A percentile compares a stretch with the other conserved stretches of the same genome.
Conservation (phyloP, 2,888 invertebrate species). For the Bruchidius siliquastri region DNA sequence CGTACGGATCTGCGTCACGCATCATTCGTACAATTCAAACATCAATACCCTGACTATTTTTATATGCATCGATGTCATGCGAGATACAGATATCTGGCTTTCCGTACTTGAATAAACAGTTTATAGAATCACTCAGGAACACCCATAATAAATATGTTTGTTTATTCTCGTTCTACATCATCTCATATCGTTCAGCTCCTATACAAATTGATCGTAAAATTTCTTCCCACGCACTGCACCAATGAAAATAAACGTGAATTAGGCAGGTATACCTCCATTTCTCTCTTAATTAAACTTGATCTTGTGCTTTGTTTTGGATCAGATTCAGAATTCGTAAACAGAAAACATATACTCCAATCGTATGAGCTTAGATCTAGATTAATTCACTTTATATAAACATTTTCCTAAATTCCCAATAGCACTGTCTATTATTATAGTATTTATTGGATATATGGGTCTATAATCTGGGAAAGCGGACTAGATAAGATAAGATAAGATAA, state of each 20-base stretch:
- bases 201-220: not conserved
- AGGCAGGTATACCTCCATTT: not conserved
- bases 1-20: no score
- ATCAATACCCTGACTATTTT: not conserved
- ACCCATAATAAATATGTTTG: not conserved
- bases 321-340: no score
- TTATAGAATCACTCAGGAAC: not conserved
- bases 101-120: not conserved
- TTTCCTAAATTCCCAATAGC: no score
- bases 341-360: no score
- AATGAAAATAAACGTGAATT: not conserved
- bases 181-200: not conserved
- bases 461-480: no score
- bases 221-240: not conserved
- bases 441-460: no score
- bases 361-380: no score
- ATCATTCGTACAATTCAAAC: not conserved
- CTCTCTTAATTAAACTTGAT: no score
- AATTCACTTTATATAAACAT: no score
- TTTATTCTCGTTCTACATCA: not conserved
- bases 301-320: no score
- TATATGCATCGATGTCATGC: not conserved
- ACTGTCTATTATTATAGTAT: no score
- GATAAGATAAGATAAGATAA: no score
- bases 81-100: not conserved